Percentiles rank a stretch among this genome's conserved stretches.
Conservation (phyloP, 2,113 vertebrate genomes). For the Oceanodroma tethys region DNA sequence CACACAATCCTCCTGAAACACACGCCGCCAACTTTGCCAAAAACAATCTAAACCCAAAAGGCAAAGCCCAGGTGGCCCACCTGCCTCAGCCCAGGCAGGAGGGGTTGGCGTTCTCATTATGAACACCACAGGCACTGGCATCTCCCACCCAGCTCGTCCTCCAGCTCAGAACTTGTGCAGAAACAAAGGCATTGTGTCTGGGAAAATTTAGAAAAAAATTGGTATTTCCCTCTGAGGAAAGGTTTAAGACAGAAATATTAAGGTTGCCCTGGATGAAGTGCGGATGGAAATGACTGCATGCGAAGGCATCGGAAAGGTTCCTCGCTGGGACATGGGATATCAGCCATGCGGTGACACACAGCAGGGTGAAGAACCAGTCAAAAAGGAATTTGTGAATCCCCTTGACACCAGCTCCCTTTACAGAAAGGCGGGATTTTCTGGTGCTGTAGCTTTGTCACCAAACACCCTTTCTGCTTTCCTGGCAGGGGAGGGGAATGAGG, state of each 20-base stretch:
- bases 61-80: neutral
- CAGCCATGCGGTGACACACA: neutral
- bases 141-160: neutral
- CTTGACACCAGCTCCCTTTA: neutral
- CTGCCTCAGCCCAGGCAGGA: neutral
- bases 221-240: neutral
- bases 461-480: neutral
- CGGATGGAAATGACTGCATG: neutral
- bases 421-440: neutral
- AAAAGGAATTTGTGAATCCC: neutral
- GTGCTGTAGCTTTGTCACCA: neutral
- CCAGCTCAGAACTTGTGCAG: neutral
- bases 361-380: neutral
- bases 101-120: neutral
- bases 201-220: neutral
- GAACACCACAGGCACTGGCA: fast-evolving
- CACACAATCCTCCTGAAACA: slow-evolving; percentile 78
- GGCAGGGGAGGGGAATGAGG: too few relatives aligned
- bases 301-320: neutral
- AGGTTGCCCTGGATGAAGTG: neutral
- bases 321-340: neutral
- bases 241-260: neutral
- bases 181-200: neutral
- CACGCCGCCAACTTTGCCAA: fast-evolving
- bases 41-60: neutral